phyloP scores from a whole-genome alignment of 2,888 invertebrate genomes.

The Metalampra italica region DNA sequence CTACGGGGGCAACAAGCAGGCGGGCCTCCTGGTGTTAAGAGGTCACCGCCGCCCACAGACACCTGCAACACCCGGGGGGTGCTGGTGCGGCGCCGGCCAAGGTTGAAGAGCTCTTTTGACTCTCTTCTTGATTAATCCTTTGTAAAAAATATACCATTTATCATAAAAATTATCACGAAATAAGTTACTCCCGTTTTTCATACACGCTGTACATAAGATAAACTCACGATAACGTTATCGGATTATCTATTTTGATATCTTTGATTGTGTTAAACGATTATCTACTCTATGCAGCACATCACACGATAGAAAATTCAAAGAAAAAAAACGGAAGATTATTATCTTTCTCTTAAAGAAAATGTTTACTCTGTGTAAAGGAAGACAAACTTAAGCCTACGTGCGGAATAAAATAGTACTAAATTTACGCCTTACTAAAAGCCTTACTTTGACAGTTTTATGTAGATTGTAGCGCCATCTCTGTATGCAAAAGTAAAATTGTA shows the following conservation, averaged over 20 bases:
- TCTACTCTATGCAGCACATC: not conserved
- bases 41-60: too few species aligned
- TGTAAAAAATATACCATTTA: too few species aligned
- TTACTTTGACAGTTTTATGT: not conserved
- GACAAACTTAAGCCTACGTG: not conserved
- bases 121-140: too few species aligned
- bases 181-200: too few species aligned
- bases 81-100: too few species aligned
- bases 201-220: not conserved
- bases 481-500: not conserved
- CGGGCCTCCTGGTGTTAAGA: too few species aligned
- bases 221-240: constrained; percentile 11
- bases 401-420: not conserved
- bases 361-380: not conserved
- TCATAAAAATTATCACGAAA: too few species aligned
- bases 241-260: constrained; percentile 15
- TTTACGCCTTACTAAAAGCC: not conserved
- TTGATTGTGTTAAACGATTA: not conserved
- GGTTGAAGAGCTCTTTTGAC: too few species aligned
- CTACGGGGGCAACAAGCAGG: too few species aligned
- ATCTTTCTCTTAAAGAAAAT: not conserved
- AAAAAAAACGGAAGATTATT: not conserved
- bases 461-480: not conserved
- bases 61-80: too few species aligned
- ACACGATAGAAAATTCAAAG: not conserved